These are phyloP conservation scores for Jaculus jaculus DNA, from an alignment of 2,113 vertebrate species.

Conservation along the genomic window DNA sequence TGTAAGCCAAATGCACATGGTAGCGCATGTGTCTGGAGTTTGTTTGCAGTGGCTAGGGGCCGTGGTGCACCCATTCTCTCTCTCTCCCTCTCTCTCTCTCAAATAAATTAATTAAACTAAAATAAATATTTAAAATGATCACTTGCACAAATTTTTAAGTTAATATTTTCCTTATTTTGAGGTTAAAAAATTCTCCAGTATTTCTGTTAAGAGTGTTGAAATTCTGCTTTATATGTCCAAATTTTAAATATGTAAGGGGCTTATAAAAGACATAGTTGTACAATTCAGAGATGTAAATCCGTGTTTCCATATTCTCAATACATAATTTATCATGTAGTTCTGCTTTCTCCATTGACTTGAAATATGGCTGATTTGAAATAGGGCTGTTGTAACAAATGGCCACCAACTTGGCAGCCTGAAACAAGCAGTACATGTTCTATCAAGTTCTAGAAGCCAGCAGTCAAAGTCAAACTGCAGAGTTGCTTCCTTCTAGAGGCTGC, in stretches of 20 bases:
- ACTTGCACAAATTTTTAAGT: too few relatives aligned
- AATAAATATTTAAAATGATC: too few relatives aligned
- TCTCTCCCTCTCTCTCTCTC: too few relatives aligned
- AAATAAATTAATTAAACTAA: too few relatives aligned
- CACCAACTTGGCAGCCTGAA: background rate
- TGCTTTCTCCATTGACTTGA: background rate
- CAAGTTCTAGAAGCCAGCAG: background rate
- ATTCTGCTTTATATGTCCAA: background rate
- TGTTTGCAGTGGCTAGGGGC: too few relatives aligned
- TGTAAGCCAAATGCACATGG: too few relatives aligned
- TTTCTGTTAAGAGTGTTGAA: slow-evolving; percentile 40
- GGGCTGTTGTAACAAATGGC: background rate
- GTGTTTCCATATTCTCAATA: background rate
- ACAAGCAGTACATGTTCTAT: background rate
- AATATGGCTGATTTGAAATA: background rate
- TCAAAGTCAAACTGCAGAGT: background rate
- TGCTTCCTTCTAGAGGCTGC: background rate
- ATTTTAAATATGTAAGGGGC: background rate
- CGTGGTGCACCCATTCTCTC: too few relatives aligned
- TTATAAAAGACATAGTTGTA: background rate
- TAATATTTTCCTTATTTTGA: background rate
- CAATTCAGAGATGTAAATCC: background rate
- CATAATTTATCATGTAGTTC: background rate
- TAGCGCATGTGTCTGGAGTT: too few relatives aligned
- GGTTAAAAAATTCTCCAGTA: background rate